Evolutionary conservation across 2,797 vertebrate genomes (phyloP), one percentile per base, ranked within the genome.

Genomic region (Acestrorhynchus altus): DNA sequence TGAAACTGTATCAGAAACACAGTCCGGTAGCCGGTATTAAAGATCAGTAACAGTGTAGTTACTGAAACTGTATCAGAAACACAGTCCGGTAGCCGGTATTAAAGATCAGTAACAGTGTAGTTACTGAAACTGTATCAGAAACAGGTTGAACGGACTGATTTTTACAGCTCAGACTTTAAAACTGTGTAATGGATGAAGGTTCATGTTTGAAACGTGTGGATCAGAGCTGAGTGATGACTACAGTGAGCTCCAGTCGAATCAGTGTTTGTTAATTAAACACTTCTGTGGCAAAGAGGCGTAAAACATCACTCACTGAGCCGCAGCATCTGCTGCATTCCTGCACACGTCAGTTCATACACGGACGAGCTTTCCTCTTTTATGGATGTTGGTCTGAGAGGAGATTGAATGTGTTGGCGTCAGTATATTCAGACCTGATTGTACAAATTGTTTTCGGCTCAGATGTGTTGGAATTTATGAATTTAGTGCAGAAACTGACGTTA

Each of bases 191-290:
- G 65, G 24, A n/a, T 16, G 16, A 60, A 60, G 31, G 72, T 78
- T 73, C 7, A 83, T 74, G 59, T 59, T 7, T 59, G 46, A 63
- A 47, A 46, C 18, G 65, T 73, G 20, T 70, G 59, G 66, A 52
- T 76, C 63, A 35, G 12, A 56, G 67, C 44, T 52, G 1, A 10
- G n/a, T 0, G 8, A 10, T 52, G 61, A 13, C 31, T 26, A 51
- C 24, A 15, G 31, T 46, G 51, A 56, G 56, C 66, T 46, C 20
- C 26, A 60, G 46, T 65, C 15, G 67, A 44, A 72, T 71, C 56
- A 74, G 46, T 61, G 52, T 56, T 47, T 61, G 61, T 49, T 77
- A 68, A 83, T 81, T 54, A 74, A 60, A 49, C 18, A 40, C 20
- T 72, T 67, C n/a, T 72, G 63, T 46, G 51, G 22, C 9, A 78